Evolutionary conservation across 2,113 vertebrate genomes (phyloP), one percentile per base, ranked within the genome.

Genomic region (Epinephelus cyanopodus): DNA sequence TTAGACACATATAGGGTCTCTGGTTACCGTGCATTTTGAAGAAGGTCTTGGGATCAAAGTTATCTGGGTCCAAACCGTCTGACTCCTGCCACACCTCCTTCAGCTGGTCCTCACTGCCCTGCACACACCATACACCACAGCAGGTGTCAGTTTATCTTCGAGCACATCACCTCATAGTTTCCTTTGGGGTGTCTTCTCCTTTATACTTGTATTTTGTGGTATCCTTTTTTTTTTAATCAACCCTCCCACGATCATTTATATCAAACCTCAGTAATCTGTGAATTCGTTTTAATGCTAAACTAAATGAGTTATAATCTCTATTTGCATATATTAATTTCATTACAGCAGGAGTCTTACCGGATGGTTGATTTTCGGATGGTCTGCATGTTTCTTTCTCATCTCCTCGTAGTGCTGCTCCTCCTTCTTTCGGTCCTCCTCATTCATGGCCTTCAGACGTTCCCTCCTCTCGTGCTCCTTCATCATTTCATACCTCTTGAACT

Each of bases 21-120:
- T 52, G 58, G 58, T 97, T 96, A 98, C 98, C 98, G 1, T 99
- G 98, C 84, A 99, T 94, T 88, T 96, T 98, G 95, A 99, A 99
- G 94, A 99, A 99, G 64, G 98, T 99, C 95, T 97, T 99, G 66
- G 98, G 96, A 77, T 98, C 94, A 92, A 99, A 99, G 86, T 97
- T 95, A 61, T 95, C 94, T 71, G 97, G 97, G 87, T 98, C 97
- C 90, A 99, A 92, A 81, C 97, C 97, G 79, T 99, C 97, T 45
- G 96, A 69, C 88, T 99, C 97, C 91, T 97, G 93, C 98, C 98
- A 99, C 37, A 99, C 98, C 89, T 99, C 97, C 90, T 98, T 98
- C 77, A 99, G 93, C 90, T 99, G 98, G 92, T 98, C 97, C 90
- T 98, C 95, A 95, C 97, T 99, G 88, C 98, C 98, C 98, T 99